Percentiles rank a stretch among this genome's conserved stretches.
Evolutionary conservation across 2,888 invertebrate genomes (phyloP).

Genomic region (Epinotia demarniana): DNA sequence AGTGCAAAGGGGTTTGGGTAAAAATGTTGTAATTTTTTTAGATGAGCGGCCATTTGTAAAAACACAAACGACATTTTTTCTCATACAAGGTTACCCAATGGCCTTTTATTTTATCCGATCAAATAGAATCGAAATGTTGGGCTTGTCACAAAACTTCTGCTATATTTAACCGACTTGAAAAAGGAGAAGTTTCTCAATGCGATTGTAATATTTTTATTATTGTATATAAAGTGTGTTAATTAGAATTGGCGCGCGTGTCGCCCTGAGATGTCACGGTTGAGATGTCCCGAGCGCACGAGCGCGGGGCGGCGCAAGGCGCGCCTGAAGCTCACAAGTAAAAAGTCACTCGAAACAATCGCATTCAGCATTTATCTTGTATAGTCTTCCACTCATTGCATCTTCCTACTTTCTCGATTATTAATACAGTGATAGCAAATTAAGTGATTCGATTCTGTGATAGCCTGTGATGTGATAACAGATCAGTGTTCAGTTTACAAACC

Average conservation of each 20-base stretch:
- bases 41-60: too few relatives aligned
- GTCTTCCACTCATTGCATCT: conserved; percentile 14
- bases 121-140: not conserved
- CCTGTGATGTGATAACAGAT: not conserved
- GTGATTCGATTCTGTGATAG: conserved; percentile 12
- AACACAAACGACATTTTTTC: too few relatives aligned
- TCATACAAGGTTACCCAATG: too few relatives aligned
- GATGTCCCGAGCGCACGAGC: conserved; percentile 60
- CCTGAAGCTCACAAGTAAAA: conserved; percentile 45
- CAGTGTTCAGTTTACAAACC: not conserved
- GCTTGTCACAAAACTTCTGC: conserved; percentile 30
- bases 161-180: not conserved
- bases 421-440: conserved; percentile 11
- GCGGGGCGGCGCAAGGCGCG: conserved; percentile 39
- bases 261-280: conserved; percentile 79
- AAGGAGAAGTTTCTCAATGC: too few relatives aligned
- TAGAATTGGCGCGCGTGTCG: conserved; percentile 64
- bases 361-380: conserved; percentile 52
- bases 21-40: too few relatives aligned
- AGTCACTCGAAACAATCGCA: conserved; percentile 53
- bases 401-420: conserved; percentile 4
- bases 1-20: too few relatives aligned
- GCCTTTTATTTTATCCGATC: not conserved
- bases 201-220: not conserved
- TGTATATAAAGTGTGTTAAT: conserved; percentile 64